Evolutionary conservation across 92 coral and sea anemone genomes (phyloP).

Genomic region (Epizoanthus illoricatus): DNA sequence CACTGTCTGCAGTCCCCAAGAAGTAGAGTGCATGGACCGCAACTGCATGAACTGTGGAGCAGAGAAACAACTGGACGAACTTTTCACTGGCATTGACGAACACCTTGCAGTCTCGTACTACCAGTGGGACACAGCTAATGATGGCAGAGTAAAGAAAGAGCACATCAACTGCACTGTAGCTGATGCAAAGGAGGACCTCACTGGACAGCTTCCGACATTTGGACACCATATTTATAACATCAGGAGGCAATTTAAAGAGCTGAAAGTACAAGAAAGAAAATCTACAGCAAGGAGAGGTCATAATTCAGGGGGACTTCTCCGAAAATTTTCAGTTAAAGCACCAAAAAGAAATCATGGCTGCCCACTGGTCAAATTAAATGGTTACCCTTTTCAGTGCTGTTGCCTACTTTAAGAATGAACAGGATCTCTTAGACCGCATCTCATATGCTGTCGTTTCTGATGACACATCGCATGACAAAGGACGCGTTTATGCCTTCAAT

Average conservation of each 20-base stretch:
- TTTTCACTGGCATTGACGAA: constrained; percentile 35
- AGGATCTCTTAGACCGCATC: neutral
- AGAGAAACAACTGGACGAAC: constrained; percentile 30
- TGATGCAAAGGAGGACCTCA: constrained; percentile 49
- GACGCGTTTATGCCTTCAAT: neutral
- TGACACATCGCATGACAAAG: neutral
- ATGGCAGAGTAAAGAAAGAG: constrained; percentile 41
- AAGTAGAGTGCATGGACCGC: constrained; percentile 45
- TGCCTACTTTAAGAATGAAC: constrained; percentile 27
- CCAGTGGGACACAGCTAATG: constrained; percentile 51
- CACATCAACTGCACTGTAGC: constrained; percentile 39
- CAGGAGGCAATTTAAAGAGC: constrained; percentile 42
- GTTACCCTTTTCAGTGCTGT: constrained; percentile 62
- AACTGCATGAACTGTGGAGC: constrained; percentile 49
- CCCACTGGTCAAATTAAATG: constrained; percentile 60
- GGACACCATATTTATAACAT: constrained; percentile 53
- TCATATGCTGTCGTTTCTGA: constrained; percentile 9
- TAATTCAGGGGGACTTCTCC: constrained; percentile 50
- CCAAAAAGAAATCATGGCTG: constrained; percentile 61
- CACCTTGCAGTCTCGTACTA: constrained; percentile 40
- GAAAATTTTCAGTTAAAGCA: constrained; percentile 58
- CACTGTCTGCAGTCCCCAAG: constrained; percentile 22
- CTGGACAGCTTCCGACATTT: constrained; percentile 54
- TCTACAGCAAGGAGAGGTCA: constrained; percentile 35
- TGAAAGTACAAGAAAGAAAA: constrained; percentile 49